Percentiles rank a stretch among this genome's conserved stretches.
These are phyloP conservation scores for Solenopsis invicta DNA, from an alignment of 1,140 invertebrate genomes.

Conservation along the genomic window DNA sequence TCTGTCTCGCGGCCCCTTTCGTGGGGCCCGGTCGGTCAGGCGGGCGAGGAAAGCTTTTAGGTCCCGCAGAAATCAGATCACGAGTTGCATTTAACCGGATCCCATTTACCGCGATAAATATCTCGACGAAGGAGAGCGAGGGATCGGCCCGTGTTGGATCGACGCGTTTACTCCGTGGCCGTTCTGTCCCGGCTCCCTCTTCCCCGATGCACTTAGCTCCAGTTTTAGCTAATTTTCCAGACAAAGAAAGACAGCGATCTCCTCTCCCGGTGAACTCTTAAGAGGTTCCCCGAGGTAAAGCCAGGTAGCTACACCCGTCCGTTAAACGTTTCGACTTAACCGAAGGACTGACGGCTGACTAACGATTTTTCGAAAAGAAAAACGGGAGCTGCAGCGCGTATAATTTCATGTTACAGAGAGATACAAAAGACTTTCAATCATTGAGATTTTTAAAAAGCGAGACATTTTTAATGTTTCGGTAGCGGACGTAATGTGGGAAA, in stretches of 20 bases:
- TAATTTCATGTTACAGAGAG: conserved; percentile 21
- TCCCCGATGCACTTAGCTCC: conserved; percentile 64
- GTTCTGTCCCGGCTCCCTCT: conserved; percentile 55
- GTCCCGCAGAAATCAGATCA: conserved; percentile 79
- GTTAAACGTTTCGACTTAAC: conserved; percentile 67
- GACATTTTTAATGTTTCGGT: not conserved
- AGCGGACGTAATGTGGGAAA: not conserved
- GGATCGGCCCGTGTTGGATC: conserved; percentile 70
- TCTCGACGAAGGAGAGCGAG: conserved; percentile 69
- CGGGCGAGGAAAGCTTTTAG: conserved; percentile 75
- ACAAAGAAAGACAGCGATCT: conserved; percentile 58
- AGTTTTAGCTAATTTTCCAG: conserved; percentile 77
- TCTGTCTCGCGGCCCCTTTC: conserved; percentile 62
- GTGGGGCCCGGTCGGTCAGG: conserved; percentile 35
- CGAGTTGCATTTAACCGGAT: conserved; percentile 83
- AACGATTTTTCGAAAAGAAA: conserved; percentile 30
- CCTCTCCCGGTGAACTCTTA: conserved; percentile 56
- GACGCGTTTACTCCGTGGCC: conserved; percentile 73
- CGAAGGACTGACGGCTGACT: conserved; percentile 37
- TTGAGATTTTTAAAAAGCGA: not conserved
- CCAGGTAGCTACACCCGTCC: conserved; percentile 68
- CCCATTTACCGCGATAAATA: conserved; percentile 81
- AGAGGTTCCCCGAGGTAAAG: conserved; percentile 53
- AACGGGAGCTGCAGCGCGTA: not conserved
- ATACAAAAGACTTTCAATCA: not conserved